Evolutionary conservation across 1,140 invertebrate genomes (phyloP), one percentile per base, ranked within the genome.

Genomic region (Neuroterus valhalla): DNA sequence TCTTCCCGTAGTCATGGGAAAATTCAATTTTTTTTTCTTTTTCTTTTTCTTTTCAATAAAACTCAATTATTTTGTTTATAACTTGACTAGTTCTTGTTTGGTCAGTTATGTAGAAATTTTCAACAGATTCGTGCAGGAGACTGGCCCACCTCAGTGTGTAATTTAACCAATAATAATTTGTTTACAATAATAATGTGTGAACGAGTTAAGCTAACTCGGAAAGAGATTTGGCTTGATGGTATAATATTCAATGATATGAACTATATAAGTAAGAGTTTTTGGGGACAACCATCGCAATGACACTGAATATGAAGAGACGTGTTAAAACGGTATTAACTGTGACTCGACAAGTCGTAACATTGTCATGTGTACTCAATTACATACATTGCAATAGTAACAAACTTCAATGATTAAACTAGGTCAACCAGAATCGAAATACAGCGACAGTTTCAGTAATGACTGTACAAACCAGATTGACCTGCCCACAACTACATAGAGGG

Each of bases 321-420:
- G 55, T 62, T 62, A 62, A 31, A 62, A 62, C 55, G 55, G 14
- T 62, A 62, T 62, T 62, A 31, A 31, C 55, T 62, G 55, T 14
- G 55, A 62, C 55, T 62, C 26, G 55, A 62, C 55, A 62, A 62
- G 55, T 62, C 55, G 55, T 62, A 62, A 62, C 31, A 62, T 62
- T 62, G 55, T 62, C 26, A 23, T 26, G 55, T 8, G 55, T 26
- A 31, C 23, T 23, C 55, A 62, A 62, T 62, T 62, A 62, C 55
- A 62, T 31, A 62, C 26, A 31, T 62, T 62, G 26, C 55, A 62
- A 23, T 38, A 62, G 55, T 62, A 62, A 62, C 26, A 31, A 62
- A 38, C 55, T 23, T 31, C 55, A 62, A 62, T 14, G 55, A 62
- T 62, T 62, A 31, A 62, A 62, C 21, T 62, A 62, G 55, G 55